phyloP scores from a whole-genome alignment of 2,113 vertebrate genomes.

The Amblyopsis rosae region DNA sequence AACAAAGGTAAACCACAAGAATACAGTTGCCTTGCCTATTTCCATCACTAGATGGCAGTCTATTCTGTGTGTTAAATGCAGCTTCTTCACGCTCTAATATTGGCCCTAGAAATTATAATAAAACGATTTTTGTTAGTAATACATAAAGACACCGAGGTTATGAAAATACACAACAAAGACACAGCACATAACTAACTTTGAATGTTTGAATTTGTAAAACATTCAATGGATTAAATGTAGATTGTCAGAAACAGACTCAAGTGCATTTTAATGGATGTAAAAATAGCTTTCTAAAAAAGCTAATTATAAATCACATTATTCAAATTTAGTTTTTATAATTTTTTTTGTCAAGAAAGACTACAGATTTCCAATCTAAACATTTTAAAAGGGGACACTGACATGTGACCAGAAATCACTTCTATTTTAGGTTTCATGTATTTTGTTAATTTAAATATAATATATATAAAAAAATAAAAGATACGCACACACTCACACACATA shows the following conservation, averaged over 20 bases:
- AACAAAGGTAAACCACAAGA: not conserved
- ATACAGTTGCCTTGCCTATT: conserved; percentile 27
- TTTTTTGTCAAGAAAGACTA: conserved; percentile 2
- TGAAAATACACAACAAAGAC: conserved; percentile 74
- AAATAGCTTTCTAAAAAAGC: conserved; percentile 68
- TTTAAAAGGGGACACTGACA: not conserved
- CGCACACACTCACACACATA: too few species aligned
- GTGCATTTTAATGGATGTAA: conserved; percentile 64
- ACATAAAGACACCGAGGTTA: conserved; percentile 72
- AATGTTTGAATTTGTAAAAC: conserved; percentile 69
- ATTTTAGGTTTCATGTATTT: not conserved
- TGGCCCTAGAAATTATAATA: conserved; percentile 57
- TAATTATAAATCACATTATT: conserved; percentile 55
- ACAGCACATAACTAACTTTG: conserved; percentile 71
- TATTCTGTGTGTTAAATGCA: conserved; percentile 46
- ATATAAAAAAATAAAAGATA: too few species aligned
- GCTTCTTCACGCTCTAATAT: conserved; percentile 32
- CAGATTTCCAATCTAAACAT: not conserved
- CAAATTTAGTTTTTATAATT: conserved; percentile 26
- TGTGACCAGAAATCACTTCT: not conserved
- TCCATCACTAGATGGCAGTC: conserved; percentile 69
- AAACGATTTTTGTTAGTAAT: conserved; percentile 71
- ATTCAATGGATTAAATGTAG: conserved; percentile 65
- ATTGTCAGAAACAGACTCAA: conserved; percentile 53
- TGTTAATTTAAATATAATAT: too few species aligned